Base-by-base conservation (phyloP, 2,113 vertebrate species). In the Tragelaphus imberbis region DNA sequence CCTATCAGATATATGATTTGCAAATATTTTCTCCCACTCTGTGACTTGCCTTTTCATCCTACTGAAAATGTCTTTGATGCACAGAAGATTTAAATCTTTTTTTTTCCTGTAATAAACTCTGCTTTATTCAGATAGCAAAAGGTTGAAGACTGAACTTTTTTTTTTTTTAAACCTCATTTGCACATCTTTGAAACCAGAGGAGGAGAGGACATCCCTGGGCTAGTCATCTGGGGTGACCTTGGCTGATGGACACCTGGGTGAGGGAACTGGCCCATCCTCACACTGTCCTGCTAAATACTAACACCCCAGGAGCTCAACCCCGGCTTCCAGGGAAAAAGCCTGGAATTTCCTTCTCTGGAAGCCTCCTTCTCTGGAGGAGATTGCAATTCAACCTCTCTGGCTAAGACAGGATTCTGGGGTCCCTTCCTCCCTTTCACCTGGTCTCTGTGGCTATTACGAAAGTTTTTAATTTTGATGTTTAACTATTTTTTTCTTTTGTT, bases 41-140 rank as follows among this genome's bases (percentile, higher is more conserved):
- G 4, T 68, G 17, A 30, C 17, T 21, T 49, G 30, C 30, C 19
- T 94, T 94, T 85, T 71, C 1, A 17, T 30, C 80, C 21, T 77
- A 4, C 40, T 63, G 63, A 19, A 19, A 51, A 15, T 87, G 4
- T 84, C 56, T 88, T 79, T 81, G 17, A 58, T 30, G 40, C 27
- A 63, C 27, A 56, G 51, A 59, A 88, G 23, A 61, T 95, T 80
- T 28, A 65, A 65, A 33, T 15, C 9, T 59, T 59, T 61, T n/a
- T 65, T 65, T 65, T 65, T 65, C 17, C 15, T 61, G n/a, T 94
- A 89, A 97, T 86, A 88, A 90, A 91, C 71, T 94, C 86, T 81
- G 75, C 75, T 95, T 98, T 97, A 97, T 95, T 97, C 77, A 94
- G 36, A 91, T 36, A 95, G n/a, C 56, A 94, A 95, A 96, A 96